phyloP scores from a whole-genome alignment of 2,113 vertebrate species.

The Mobula hypostoma region DNA sequence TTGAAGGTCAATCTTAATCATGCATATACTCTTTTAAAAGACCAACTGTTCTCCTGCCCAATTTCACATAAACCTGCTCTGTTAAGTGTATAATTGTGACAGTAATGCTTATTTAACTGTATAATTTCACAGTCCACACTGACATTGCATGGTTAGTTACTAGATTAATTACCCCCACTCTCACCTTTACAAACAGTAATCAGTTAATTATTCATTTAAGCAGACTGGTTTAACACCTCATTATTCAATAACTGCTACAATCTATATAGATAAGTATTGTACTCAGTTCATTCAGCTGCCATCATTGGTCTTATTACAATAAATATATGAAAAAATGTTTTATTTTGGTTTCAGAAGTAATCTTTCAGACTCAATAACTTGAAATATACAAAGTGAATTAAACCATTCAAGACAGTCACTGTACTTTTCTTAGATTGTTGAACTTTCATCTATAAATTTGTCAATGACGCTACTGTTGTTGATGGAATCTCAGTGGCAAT shows the following conservation, averaged over 20 bases:
- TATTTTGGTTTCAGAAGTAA: neutral
- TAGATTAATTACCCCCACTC: conserved; percentile 36
- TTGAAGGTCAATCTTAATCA: neutral
- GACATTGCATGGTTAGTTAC: conserved; percentile 35
- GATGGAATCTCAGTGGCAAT: no score
- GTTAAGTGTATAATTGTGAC: conserved; percentile 34
- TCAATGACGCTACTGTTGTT: no score
- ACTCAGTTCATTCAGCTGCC: conserved; percentile 18
- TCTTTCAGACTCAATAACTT: neutral
- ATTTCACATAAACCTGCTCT: conserved; percentile 6
- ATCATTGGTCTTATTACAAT: neutral
- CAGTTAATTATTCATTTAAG: conserved; percentile 36
- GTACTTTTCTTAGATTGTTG: neutral
- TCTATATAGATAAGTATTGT: conserved; percentile 30
- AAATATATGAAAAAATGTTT: neutral
- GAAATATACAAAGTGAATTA: neutral
- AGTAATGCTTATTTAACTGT: conserved; percentile 33
- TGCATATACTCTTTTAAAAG: neutral
- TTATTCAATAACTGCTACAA: conserved; percentile 30
- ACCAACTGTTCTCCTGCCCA: no score
- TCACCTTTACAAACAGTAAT: conserved; percentile 38
- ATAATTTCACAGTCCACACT: conserved; percentile 28
- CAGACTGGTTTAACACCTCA: conserved; percentile 34
- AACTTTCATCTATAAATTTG: neutral
- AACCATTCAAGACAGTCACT: neutral